Evolutionary conservation across 2,113 vertebrate species (phyloP), one percentile per base, ranked within the genome.

Genomic region (Taurulus bubalis): DNA sequence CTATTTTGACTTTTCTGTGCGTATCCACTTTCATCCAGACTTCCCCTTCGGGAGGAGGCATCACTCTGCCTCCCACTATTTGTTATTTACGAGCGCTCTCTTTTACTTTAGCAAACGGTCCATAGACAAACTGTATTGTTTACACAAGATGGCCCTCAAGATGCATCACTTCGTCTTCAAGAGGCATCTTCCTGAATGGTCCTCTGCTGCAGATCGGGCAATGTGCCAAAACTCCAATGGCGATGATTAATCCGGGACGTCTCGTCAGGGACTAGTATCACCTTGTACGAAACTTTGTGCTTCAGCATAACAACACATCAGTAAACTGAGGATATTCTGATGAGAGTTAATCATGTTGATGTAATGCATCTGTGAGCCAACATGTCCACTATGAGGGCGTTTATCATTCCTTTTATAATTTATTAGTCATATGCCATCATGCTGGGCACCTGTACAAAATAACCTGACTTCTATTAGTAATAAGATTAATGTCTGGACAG

Each of bases 101-200:
- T 36, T 22, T 26, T 47, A 47, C 24, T 67, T 30, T 47, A 20
- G 14, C 65, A 3, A 30, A 67, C 15, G 9, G 2, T 67, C 18
- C 40, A 10, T 30, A 45, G 28, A 47, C 16, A 30, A 67, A 67
- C 16, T 6, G 26, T 18, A 47, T 30, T 67, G 64, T 67, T 67
- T 47, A 28, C 8, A 20, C 65, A 20, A 45, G 20, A 30, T 9
- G 65, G 8, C 65, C 16, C 40, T 45, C 5, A 38, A 42, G 63
- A 45, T 9, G 63, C 63, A 26, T 66, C 63, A 9, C n/a, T 22
- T 65, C 36, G 36, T 65, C 63, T 26, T 65, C n/a, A 18, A 66
- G 64, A 66, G 40, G 64, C 14, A 26, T 66, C 24, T 5, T 65
- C 63, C 16, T 42, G 12, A 65, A 28, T 16, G n/a, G 26, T 65